Evolutionary conservation across 2,888 invertebrate genomes (phyloP).

Genomic region (Pollenia griseotomentosa): DNA sequence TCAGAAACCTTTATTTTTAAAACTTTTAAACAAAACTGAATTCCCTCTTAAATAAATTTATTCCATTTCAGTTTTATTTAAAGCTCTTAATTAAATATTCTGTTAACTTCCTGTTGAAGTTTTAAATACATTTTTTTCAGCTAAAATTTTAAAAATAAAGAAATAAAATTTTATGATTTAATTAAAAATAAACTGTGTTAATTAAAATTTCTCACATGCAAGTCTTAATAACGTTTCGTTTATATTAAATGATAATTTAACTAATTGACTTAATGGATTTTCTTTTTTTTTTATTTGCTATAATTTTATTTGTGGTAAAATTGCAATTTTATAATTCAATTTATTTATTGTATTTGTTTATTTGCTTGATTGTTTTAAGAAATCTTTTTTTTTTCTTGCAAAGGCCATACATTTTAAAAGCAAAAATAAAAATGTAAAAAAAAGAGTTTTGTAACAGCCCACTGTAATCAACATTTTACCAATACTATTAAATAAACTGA

Average conservation of each 20-base stretch:
- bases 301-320: slow-evolving; percentile 39
- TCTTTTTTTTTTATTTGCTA: slow-evolving; percentile 29
- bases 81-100: slow-evolving; percentile 14
- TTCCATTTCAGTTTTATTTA: background rate
- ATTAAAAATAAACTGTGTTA: slow-evolving; percentile 32
- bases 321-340: slow-evolving; percentile 54
- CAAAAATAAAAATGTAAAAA: slow-evolving; percentile 39
- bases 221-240: slow-evolving; percentile 34
- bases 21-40: no score
- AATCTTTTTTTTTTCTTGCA: slow-evolving; percentile 36
- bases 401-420: slow-evolving; percentile 70
- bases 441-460: slow-evolving; percentile 64
- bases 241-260: slow-evolving; percentile 32
- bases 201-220: slow-evolving; percentile 36
- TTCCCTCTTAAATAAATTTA: background rate
- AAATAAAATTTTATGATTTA: slow-evolving; percentile 41
- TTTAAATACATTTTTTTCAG: background rate
- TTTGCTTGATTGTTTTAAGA: slow-evolving; percentile 21
- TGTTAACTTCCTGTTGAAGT: slow-evolving; percentile 17
- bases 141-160: slow-evolving; percentile 1
- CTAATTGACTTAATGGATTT: slow-evolving; percentile 50
- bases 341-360: slow-evolving; percentile 36
- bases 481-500: slow-evolving; percentile 18
- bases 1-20: no score
- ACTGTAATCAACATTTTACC: slow-evolving; percentile 61